Percentiles rank a stretch among this genome's conserved stretches.
phyloP scores from a whole-genome alignment of 1,140 invertebrate genomes.

The Drosophila ironensis region DNA sequence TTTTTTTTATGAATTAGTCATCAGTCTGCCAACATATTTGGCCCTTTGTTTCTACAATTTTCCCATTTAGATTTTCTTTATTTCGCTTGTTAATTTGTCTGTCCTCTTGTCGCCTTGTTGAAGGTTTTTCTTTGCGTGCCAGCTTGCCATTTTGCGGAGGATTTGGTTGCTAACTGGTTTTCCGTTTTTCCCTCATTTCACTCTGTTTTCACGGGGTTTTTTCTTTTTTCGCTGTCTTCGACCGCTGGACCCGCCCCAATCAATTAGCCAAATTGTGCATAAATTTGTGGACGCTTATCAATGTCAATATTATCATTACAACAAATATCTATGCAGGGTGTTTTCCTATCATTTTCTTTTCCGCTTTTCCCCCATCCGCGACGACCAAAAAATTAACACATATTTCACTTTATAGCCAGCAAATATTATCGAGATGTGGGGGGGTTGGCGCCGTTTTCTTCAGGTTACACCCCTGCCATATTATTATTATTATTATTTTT shows the following conservation, averaged over 20 bases:
- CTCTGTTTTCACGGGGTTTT: no score
- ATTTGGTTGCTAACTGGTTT: not conserved
- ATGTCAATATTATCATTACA: slow-evolving; percentile 79
- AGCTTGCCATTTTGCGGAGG: slow-evolving; percentile 39
- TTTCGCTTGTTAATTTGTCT: not conserved
- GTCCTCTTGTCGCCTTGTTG: not conserved
- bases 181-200: not conserved
- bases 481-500: not conserved
- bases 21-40: no score
- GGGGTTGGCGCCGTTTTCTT: not conserved
- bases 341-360: not conserved
- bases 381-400: slow-evolving; percentile 71
- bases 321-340: slow-evolving; percentile 57
- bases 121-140: slow-evolving; percentile 51
- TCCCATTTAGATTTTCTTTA: not conserved
- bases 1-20: no score
- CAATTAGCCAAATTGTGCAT: slow-evolving; percentile 80
- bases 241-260: slow-evolving; percentile 54
- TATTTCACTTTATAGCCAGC: slow-evolving; percentile 74
- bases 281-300: slow-evolving; percentile 79
- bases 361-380: slow-evolving; percentile 3
- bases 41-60: no score
- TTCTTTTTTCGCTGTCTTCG: not conserved
- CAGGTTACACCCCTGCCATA: not conserved
- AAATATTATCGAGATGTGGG: slow-evolving; percentile 54